phyloP scores from a whole-genome alignment of 2,888 invertebrate species.

The Erynnis tages region DNA sequence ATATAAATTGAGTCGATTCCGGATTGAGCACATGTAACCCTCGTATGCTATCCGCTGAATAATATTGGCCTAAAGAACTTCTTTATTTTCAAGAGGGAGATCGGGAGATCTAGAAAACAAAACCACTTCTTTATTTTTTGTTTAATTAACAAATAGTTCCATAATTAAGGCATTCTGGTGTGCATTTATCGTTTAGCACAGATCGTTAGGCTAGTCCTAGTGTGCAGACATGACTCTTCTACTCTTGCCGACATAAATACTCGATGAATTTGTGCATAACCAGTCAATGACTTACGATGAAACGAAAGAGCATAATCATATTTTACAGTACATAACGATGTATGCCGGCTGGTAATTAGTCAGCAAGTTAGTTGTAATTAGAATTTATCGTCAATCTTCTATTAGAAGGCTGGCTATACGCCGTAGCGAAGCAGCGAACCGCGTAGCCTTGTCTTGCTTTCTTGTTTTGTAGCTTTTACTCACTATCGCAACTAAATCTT shows the following conservation, averaged over 20 bases:
- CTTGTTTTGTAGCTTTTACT: constrained; percentile 46
- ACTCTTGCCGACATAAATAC: constrained; percentile 37
- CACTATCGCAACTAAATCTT: constrained; percentile 55
- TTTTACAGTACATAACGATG: constrained; percentile 36
- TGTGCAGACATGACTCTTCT: not conserved
- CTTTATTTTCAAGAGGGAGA: too few species aligned
- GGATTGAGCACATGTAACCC: too few species aligned
- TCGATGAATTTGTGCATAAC: constrained; percentile 58
- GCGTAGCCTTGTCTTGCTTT: constrained; percentile 60
- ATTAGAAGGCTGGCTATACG: constrained; percentile 56
- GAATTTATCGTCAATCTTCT: constrained; percentile 66
- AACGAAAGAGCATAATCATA: constrained; percentile 38
- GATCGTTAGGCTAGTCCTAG: not conserved
- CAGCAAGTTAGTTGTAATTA: constrained; percentile 61
- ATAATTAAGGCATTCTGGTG: too few species aligned
- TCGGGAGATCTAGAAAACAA: too few species aligned
- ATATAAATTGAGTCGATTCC: too few species aligned
- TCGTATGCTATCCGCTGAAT: too few species aligned
- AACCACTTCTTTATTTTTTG: too few species aligned
- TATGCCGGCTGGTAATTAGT: constrained; percentile 46
- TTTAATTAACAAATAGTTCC: too few species aligned
- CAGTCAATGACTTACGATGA: constrained; percentile 53
- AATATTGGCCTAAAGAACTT: too few species aligned
- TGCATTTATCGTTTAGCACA: too few species aligned
- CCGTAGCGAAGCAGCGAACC: constrained; percentile 49